Conservation (phyloP, 2,888 invertebrate genomes). For the Anorthoa munda region DNA sequence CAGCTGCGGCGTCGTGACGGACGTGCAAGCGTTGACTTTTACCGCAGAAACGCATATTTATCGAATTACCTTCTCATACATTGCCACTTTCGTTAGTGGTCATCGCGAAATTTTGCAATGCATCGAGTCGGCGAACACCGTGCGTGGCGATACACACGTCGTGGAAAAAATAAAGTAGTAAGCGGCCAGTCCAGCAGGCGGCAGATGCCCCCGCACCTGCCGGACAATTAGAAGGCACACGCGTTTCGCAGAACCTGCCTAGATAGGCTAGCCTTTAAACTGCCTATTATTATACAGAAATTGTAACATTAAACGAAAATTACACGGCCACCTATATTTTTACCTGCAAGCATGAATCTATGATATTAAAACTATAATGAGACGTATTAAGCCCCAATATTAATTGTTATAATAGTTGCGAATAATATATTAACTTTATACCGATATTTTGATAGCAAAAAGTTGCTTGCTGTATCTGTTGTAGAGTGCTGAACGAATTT, state of each 20-base stretch:
- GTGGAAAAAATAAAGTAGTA: constrained; percentile 81
- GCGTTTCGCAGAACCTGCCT: constrained; percentile 76
- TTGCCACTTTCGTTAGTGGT: constrained; percentile 75
- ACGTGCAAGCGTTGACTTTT: constrained; percentile 75
- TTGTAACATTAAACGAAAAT: constrained; percentile 36
- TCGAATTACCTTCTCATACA: constrained; percentile 74
- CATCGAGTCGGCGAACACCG: constrained; percentile 69
- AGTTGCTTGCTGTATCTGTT: constrained; percentile 21
- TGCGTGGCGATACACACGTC: constrained; percentile 69
- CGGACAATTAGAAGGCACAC: constrained; percentile 85
- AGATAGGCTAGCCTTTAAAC: constrained; percentile 57
- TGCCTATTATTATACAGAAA: constrained; percentile 60
- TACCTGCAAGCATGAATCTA: constrained; percentile 7
- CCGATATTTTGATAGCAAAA: constrained; percentile 30
- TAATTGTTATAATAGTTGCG: constrained; percentile 21
- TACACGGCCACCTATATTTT: constrained; percentile 24
- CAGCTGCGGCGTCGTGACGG: constrained; percentile 78
- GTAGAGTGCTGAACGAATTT: constrained; percentile 55
- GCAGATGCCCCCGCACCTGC: constrained; percentile 89
- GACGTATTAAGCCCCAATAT: neutral
- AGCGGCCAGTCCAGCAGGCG: constrained; percentile 80
- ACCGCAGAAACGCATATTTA: constrained; percentile 67
- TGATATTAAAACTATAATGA: constrained; percentile 11
- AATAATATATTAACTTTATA: constrained; percentile 5
- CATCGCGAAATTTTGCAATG: constrained; percentile 71